These are phyloP conservation scores for Nasua narica DNA, from an alignment of 2,797 vertebrate species.

Conservation along the genomic window DNA sequence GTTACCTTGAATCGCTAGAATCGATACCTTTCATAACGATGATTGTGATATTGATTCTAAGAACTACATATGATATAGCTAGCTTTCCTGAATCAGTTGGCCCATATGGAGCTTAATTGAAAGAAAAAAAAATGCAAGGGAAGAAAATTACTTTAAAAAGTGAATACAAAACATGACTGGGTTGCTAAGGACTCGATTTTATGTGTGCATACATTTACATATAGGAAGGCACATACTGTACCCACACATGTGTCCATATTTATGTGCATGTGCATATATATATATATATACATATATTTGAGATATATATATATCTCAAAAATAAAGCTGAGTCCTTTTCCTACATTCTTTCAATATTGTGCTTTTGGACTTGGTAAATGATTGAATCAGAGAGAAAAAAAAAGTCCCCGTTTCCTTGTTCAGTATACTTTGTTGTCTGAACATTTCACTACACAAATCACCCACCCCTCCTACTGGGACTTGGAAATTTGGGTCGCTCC, in stretches of 20 bases:
- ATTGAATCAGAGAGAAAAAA: background rate
- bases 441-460: background rate
- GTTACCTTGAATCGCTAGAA: too few relatives aligned
- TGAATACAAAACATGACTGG: background rate
- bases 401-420: background rate
- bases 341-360: background rate
- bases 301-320: background rate
- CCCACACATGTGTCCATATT: background rate
- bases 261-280: too few relatives aligned
- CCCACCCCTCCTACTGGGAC: too few relatives aligned
- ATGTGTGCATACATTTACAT: conserved; percentile 61
- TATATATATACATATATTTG: background rate
- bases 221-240: background rate
- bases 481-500: rapidly evolving
- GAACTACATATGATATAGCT: rapidly evolving
- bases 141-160: background rate
- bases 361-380: background rate
- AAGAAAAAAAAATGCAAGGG: background rate
- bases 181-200: background rate
- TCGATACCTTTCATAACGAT: rapidly evolving
- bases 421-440: background rate
- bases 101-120: background rate
- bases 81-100: too few relatives aligned
- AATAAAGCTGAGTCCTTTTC: background rate
- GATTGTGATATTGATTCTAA: background rate